phyloP scores from a whole-genome alignment of 2,797 vertebrate species.

The Ibycter americanus region DNA sequence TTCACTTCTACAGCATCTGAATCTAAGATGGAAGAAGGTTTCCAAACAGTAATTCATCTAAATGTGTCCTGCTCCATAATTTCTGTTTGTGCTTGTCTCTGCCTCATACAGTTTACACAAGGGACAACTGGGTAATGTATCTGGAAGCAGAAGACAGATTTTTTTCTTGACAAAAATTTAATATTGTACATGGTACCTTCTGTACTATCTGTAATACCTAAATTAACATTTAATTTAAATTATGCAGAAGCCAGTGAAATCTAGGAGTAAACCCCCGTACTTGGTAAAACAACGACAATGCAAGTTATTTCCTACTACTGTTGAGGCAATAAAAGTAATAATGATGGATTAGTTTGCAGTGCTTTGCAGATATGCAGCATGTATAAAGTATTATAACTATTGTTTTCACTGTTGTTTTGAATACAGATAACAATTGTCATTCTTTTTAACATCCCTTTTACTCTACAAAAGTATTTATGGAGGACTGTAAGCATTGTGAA shows the following conservation, averaged over 20 bases:
- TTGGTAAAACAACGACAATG: background rate
- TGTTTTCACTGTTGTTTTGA: background rate
- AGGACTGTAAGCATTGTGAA: background rate
- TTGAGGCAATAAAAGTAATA: background rate
- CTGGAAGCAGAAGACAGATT: background rate
- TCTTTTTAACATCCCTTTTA: background rate
- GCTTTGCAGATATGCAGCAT: background rate
- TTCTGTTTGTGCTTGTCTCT: background rate
- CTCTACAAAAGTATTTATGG: background rate
- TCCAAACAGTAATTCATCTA: background rate
- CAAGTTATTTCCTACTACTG: background rate
- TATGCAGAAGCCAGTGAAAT: background rate
- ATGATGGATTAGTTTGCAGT: background rate
- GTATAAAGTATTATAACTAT: background rate
- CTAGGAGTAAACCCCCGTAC: background rate
- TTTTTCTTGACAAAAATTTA: background rate
- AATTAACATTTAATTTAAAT: constrained; percentile 6
- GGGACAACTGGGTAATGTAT: background rate
- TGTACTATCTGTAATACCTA: background rate
- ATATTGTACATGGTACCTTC: background rate
- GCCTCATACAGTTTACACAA: background rate
- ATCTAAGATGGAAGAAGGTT: background rate
- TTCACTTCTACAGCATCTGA: background rate
- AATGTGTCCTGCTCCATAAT: background rate
- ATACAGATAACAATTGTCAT: background rate